Base-by-base conservation (phyloP, 2,888 invertebrate genomes). In the Trissoscelio sp. region DNA sequence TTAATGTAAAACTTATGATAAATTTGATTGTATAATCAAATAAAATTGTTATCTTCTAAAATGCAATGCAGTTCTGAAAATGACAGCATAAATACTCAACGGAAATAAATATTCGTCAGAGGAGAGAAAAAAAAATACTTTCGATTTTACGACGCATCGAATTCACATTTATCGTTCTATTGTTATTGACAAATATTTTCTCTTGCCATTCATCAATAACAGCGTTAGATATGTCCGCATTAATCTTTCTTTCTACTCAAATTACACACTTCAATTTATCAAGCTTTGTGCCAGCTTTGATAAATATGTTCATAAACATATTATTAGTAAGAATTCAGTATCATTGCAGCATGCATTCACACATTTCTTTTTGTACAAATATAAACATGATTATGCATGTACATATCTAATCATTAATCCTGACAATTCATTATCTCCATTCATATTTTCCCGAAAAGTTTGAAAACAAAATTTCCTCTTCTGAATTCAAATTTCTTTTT, bases 121-220 rank as follows among this genome's bases (percentile, higher is more conserved):
- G 37, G 2, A 37, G 2, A 11, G 37, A 14, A 11, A 31, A 46
- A 46, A 62, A 62, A 62, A 31, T 31, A 34, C 31, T 46, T 46
- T 11, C 37, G 37, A 37, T 51, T 51, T 51, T 12, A 51, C 24
- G 44, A 62, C n/a, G 12, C 16, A 44, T 31, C 42, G 31, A 11
- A 16, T 31, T 4, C 5, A 2, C 62, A 12, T 62, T 46, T 31
- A 31, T 31, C 31, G 16, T 9, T 4, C 46, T n/a, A 34, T 64
- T 51, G 66, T 51, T 66, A 66, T 66, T 39, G 66, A 66, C 37
- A 66, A 37, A 66, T 51, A 66, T 66, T 51, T 51, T 46, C 44
- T 37, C 39, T 22, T n/a, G 31, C 24, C 37, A 66, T 66, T 66
- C 51, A 66, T 66, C 51, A 66, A 66, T 51, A 39, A 46, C 12